Percentiles rank a stretch among this genome's conserved stretches.
Conservation (phyloP, 1,140 invertebrate genomes). For the Drosophila ambigua region DNA sequence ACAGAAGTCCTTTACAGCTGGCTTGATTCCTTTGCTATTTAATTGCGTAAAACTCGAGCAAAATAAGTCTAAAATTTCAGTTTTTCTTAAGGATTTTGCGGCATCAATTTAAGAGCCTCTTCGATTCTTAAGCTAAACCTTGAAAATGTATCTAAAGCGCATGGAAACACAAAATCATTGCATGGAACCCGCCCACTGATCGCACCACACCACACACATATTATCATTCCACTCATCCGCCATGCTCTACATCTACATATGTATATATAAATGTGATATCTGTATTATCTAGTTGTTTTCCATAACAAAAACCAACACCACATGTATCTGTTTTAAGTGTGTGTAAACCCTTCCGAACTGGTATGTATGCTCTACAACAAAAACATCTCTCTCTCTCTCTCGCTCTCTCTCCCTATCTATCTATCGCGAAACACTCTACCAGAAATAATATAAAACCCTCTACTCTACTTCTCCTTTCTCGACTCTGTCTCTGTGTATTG, state of each 20-base stretch:
- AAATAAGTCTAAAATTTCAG: background rate
- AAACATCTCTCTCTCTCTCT: no score
- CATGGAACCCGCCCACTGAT: no score
- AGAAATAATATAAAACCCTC: conserved; percentile 26
- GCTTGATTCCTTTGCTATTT: background rate
- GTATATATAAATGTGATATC: conserved; percentile 14
- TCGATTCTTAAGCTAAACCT: no score
- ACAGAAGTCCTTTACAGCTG: background rate
- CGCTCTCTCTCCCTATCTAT: conserved; percentile 10
- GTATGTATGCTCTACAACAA: conserved; percentile 68
- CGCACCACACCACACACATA: no score
- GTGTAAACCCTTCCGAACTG: conserved; percentile 70
- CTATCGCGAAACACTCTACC: conserved; percentile 48
- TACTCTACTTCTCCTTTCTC: conserved; percentile 24
- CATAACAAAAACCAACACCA: conserved; percentile 22
- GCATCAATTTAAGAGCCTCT: no score
- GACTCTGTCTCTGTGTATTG: conserved; percentile 22
- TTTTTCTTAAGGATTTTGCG: background rate
- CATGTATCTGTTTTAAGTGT: conserved; percentile 66
- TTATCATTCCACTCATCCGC: background rate
- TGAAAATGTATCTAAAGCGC: no score
- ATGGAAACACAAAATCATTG: no score
- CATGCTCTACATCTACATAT: conserved; percentile 1
- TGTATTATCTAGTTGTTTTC: conserved; percentile 49
- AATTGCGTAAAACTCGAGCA: background rate